These are phyloP conservation scores for Mus spicilegus DNA, from an alignment of 2,113 vertebrate species.

Conservation along the genomic window DNA sequence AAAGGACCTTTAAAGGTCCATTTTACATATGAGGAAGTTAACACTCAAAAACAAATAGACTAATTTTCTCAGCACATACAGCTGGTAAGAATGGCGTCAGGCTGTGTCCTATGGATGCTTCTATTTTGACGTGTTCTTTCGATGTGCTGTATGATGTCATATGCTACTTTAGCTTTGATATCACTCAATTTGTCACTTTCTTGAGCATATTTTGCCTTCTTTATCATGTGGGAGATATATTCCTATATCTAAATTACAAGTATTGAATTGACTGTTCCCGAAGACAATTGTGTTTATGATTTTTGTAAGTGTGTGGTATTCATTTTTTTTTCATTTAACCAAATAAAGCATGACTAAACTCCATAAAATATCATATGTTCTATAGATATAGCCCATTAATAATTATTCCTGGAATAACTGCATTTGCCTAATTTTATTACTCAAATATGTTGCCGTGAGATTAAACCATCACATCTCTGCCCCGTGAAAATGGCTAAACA, in stretches of 20 bases:
- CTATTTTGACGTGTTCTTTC: not conserved
- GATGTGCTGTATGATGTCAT: not conserved
- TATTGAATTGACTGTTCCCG: slow-evolving; percentile 11
- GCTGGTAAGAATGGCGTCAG: not conserved
- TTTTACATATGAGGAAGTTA: slow-evolving; percentile 20
- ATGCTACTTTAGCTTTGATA: not conserved
- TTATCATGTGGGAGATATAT: slow-evolving; percentile 5
- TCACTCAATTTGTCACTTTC: slow-evolving; percentile 26
- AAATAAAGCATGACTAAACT: not conserved
- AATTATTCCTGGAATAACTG: not conserved
- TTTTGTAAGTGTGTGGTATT: not conserved
- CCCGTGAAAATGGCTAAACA: not conserved
- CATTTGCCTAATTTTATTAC: not conserved
- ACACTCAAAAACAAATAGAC: not conserved
- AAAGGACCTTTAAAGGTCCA: not conserved
- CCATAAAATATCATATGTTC: not conserved
- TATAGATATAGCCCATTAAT: not conserved
- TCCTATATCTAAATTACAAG: not conserved
- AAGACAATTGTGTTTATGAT: not conserved
- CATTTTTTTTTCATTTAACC: not conserved
- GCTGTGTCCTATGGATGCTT: not conserved
- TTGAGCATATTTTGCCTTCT: slow-evolving; percentile 33
- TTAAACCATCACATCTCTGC: not conserved
- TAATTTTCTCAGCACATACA: not conserved
- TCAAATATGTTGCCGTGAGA: slow-evolving; percentile 11